Evolutionary conservation across 1,140 invertebrate genomes (phyloP).

Genomic region (Drosophila trapezifrons): DNA sequence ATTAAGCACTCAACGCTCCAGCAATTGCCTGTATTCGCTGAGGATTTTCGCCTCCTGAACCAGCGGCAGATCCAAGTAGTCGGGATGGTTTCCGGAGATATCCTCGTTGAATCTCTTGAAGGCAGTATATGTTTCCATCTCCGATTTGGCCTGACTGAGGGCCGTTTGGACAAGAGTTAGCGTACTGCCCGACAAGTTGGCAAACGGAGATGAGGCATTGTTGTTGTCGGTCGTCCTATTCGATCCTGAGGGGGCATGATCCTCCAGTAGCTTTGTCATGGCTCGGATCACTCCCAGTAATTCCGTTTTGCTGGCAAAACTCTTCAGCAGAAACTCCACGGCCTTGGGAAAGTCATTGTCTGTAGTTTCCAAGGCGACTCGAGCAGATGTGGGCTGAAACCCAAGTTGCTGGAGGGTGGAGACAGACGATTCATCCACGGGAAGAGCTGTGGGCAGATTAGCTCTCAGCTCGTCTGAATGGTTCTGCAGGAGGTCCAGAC

Average conservation of each 20-base stretch:
- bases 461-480: conserved; percentile 53
- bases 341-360: conserved; percentile 86
- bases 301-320: conserved; percentile 52
- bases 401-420: conserved; percentile 86
- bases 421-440: conserved; percentile 71
- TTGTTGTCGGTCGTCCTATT: background rate
- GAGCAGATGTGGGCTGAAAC: conserved; percentile 85
- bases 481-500: conserved; percentile 64
- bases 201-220: conserved; percentile 5
- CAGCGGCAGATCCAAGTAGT: conserved; percentile 87
- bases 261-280: conserved; percentile 17
- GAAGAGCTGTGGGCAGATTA: conserved; percentile 41
- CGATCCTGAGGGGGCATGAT: conserved; percentile 11
- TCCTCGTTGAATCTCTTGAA: conserved; percentile 86
- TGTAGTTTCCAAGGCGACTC: conserved; percentile 85
- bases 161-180: conserved; percentile 32
- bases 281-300: conserved; percentile 31
- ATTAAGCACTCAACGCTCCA: conserved; percentile 72
- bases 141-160: conserved; percentile 43
- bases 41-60: conserved; percentile 87
- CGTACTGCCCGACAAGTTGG: conserved; percentile 23
- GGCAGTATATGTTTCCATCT: conserved; percentile 82
- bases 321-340: conserved; percentile 85
- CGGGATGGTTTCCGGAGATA: conserved; percentile 86
- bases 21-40: conserved; percentile 86